Evolutionary conservation across 1,140 invertebrate genomes (phyloP).

Genomic region (Cydia amplana): DNA sequence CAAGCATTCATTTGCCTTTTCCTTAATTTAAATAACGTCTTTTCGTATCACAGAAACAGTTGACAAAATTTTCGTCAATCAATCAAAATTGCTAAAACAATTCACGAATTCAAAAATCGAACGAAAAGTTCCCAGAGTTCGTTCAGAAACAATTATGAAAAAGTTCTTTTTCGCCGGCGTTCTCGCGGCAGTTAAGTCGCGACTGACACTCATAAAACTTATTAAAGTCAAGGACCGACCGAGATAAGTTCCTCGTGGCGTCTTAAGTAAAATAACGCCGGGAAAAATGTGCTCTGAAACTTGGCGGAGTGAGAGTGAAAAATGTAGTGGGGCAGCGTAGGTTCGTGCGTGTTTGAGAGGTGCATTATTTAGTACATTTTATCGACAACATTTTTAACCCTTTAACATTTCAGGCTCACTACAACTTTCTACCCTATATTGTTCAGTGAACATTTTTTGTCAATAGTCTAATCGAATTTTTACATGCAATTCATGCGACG

Average conservation of each 20-base stretch:
- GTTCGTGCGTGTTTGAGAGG: neutral
- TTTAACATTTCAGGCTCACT: conserved; percentile 31
- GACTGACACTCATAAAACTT: conserved; percentile 79
- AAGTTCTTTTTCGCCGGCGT: conserved; percentile 73
- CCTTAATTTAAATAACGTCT: neutral
- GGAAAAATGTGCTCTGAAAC: conserved; percentile 70
- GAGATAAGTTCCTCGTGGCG: conserved; percentile 75
- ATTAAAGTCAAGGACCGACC: conserved; percentile 79
- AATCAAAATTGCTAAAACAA: conserved; percentile 46
- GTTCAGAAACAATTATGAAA: conserved; percentile 78
- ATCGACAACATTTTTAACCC: conserved; percentile 39
- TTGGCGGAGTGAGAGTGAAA: conserved; percentile 70
- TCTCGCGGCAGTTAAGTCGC: conserved; percentile 73
- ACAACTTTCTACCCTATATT: neutral
- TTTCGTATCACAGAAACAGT: conserved; percentile 32
- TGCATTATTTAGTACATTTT: conserved; percentile 23
- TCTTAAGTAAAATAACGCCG: conserved; percentile 78
- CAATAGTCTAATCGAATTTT: conserved; percentile 51
- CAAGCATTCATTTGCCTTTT: neutral
- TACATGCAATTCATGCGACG: conserved; percentile 16
- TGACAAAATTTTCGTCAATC: conserved; percentile 36
- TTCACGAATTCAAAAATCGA: conserved; percentile 72
- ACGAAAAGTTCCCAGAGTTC: conserved; percentile 61
- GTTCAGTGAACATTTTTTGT: neutral
- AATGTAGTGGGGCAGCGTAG: conserved; percentile 44